Conservation (phyloP, 2,888 invertebrate genomes). For the Macrosiphum euphorbiae region DNA sequence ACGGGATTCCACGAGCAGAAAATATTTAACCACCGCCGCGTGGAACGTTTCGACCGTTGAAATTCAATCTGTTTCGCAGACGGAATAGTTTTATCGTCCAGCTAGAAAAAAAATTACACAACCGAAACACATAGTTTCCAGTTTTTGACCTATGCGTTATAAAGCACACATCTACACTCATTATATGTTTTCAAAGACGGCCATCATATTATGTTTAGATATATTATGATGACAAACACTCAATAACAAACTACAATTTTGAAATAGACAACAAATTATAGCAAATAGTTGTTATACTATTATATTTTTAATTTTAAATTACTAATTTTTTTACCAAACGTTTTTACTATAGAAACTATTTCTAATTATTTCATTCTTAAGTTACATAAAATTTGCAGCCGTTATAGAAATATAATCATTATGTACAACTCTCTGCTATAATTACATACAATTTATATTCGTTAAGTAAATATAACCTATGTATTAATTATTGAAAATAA, state of each 20-base stretch:
- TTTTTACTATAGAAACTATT: not conserved
- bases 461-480: not conserved
- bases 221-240: not conserved
- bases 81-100: not conserved
- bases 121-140: not conserved
- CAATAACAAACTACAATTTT: not conserved
- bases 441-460: not conserved
- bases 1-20: not conserved
- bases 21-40: constrained; percentile 6
- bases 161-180: not conserved
- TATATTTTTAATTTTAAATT: not conserved
- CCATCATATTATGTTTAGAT: not conserved
- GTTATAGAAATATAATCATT: not conserved
- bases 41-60: not conserved
- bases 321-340: not conserved
- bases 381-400: not conserved
- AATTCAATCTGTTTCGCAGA: constrained; percentile 22
- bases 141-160: not conserved
- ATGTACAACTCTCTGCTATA: not conserved
- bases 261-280: not conserved
- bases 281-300: not conserved
- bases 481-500: not conserved
- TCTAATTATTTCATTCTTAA: not conserved
- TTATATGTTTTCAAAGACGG: not conserved
- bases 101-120: not conserved